These are phyloP conservation scores for Bugula neritina DNA, from an alignment of 2,888 invertebrate genomes.

Conservation along the genomic window DNA sequence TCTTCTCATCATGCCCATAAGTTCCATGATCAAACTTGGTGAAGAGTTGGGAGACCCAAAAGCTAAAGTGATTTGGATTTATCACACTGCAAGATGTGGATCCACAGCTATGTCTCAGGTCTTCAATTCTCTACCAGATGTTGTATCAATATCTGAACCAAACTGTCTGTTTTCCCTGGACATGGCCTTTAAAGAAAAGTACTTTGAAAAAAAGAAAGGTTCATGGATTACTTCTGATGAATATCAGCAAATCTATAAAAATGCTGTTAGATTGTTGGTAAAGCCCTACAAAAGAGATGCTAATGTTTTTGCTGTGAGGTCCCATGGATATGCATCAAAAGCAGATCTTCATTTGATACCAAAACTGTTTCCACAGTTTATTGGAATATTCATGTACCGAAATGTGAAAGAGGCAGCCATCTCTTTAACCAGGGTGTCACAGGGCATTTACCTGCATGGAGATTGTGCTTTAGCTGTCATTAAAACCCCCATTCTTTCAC, in stretches of 20 bases:
- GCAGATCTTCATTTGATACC: not conserved
- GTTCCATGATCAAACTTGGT: not conserved
- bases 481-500: not conserved
- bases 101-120: not conserved
- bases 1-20: not conserved
- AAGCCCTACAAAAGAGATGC: not conserved
- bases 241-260: not conserved
- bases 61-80: not conserved
- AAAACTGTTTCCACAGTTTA: not conserved
- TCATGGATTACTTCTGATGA: not conserved
- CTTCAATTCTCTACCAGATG: slow-evolving; percentile 13
- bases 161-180: not conserved
- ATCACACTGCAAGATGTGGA: not conserved
- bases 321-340: not conserved
- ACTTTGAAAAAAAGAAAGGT: not conserved
- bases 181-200: not conserved
- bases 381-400: not conserved
- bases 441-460: not conserved
- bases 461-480: not conserved
- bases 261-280: not conserved
- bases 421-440: not conserved
- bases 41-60: not conserved
- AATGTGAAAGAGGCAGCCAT: not conserved
- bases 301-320: not conserved
- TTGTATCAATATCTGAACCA: not conserved